Conservation (phyloP, 2,797 vertebrate genomes). For the Clamator glandarius region DNA sequence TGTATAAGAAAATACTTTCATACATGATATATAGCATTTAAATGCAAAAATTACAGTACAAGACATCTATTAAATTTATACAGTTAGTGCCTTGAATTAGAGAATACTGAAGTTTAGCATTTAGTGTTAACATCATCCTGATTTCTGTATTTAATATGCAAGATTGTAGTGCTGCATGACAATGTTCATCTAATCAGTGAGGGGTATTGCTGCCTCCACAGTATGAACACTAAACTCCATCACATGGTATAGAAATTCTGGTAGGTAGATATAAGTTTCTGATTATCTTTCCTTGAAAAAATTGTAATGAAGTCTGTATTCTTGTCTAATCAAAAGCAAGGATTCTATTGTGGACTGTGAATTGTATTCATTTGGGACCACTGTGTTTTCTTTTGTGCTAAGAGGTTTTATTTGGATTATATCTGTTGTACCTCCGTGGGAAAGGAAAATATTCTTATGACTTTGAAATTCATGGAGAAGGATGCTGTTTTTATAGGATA, state of each 20-base stretch:
- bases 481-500: background rate
- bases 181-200: background rate
- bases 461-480: background rate
- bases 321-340: background rate
- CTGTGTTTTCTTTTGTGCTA: background rate
- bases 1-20: background rate
- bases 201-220: background rate
- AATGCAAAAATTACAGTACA: background rate
- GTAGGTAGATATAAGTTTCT: background rate
- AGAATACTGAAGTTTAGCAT: background rate
- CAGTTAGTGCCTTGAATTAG: background rate
- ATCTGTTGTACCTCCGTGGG: background rate
- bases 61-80: background rate
- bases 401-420: background rate
- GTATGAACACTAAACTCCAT: background rate
- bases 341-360: background rate
- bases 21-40: background rate
- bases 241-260: background rate
- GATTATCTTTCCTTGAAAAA: background rate
- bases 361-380: background rate
- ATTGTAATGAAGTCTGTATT: background rate
- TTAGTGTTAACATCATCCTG: background rate
- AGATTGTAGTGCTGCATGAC: background rate
- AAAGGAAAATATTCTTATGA: background rate
- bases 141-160: background rate